A percentile compares a stretch with the other conserved stretches of the same genome.
phyloP scores from a whole-genome alignment of 2,113 vertebrate species.

The Melanerpes formicivorus region DNA sequence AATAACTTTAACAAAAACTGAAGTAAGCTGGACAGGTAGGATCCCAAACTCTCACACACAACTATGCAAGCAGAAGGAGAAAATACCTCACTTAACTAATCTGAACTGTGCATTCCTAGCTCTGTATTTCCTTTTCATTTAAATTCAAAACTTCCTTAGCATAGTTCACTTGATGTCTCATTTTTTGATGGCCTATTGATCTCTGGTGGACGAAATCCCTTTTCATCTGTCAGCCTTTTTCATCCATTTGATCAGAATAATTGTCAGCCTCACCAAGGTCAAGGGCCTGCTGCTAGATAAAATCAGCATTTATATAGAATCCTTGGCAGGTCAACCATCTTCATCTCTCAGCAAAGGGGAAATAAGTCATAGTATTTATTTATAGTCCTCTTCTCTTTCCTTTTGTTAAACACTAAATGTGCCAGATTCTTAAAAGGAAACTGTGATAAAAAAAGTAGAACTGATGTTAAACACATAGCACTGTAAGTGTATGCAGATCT shows the following conservation, averaged over 20 bases:
- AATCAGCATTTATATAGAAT: conserved; percentile 64
- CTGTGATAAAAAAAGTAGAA: conserved; percentile 48
- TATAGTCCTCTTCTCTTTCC: conserved; percentile 19
- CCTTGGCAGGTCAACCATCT: conserved; percentile 41
- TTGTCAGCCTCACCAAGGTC: conserved; percentile 57
- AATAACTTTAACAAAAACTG: background rate
- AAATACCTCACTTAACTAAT: background rate
- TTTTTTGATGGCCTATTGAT: conserved; percentile 44
- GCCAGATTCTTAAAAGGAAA: conserved; percentile 50
- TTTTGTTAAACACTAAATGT: conserved; percentile 34
- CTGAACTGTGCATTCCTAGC: background rate
- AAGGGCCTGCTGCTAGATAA: conserved; percentile 47
- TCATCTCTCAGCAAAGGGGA: conserved; percentile 57
- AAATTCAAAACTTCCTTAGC: conserved; percentile 26
- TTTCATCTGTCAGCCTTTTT: conserved; percentile 54
- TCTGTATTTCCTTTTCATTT: background rate
- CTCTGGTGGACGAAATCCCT: background rate
- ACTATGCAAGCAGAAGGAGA: background rate
- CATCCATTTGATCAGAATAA: conserved; percentile 41
- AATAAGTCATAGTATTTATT: conserved; percentile 50
- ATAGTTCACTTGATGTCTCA: background rate
- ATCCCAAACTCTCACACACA: background rate
- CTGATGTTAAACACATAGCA: background rate
- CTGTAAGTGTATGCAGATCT: background rate
- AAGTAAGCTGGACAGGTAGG: background rate